Base-by-base conservation (phyloP, 2,113 vertebrate species). In the Mesocricetus auratus region DNA sequence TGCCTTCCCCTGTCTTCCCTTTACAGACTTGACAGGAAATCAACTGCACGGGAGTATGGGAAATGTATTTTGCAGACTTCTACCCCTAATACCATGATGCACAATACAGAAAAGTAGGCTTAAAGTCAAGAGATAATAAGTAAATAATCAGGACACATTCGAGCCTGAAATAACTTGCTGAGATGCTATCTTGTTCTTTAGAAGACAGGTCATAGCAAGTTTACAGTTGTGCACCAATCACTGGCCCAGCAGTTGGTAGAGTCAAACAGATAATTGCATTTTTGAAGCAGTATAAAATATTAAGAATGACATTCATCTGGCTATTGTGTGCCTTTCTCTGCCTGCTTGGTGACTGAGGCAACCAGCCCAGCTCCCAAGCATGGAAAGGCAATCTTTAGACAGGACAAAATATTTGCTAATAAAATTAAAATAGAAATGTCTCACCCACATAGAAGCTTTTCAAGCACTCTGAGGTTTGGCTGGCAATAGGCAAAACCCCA, bases 141-240 rank as follows among this genome's bases (percentile, higher is more conserved):
- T 68, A 64, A 91, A 77, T 89, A 66, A 10, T 31, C 92, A 91
- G 31, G 47, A 45, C 7, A 33, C 12, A 22, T 0, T 24, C 82
- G 36, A 33, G 24, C 19, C 53, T 66, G 21, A 78, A 93, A 91
- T 77, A 89, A 71, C 24, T 75, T 73, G 33, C 66, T 33, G 7
- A 33, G 60, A 86, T 31, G 66, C 3, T 26, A 53, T 42, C 88
- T 82, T 73, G 71, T 74, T 86, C 86, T 97, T 91, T 90, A 53
- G 77, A 93, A 81, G 81, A 75, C 53, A 77, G 29, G 12, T 33
- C 16, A 21, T 69, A n/a, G 47, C 56, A 71, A 4, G 60, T 47
- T 92, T 82, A 60, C 21, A 89, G 21, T 21, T 78, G 58, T 45
- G 29, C 66, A 73, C 53, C 91, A 11, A 3, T 71, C 71, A 79